phyloP scores from a whole-genome alignment of 2,797 vertebrate genomes.

The Trachurus trachurus region DNA sequence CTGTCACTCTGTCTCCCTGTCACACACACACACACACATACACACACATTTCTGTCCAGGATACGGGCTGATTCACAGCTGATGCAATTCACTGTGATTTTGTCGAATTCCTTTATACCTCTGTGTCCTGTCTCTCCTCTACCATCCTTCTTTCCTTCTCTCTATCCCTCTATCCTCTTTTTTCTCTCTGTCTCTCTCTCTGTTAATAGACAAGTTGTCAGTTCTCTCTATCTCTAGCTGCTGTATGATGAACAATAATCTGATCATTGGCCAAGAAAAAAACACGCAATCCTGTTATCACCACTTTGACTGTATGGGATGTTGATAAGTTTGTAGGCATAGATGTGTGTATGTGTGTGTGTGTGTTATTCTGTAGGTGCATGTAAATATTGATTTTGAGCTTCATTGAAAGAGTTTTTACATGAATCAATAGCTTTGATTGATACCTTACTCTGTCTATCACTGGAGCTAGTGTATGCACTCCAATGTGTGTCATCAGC shows the following conservation, averaged over 20 bases:
- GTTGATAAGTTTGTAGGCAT: not conserved
- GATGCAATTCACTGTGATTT: conserved; percentile 32
- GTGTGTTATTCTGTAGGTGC: conserved; percentile 2
- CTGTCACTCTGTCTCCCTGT: not conserved
- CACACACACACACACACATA: not conserved
- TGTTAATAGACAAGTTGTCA: conserved; percentile 18
- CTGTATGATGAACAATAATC: conserved; percentile 37
- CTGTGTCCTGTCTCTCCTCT: conserved; percentile 9
- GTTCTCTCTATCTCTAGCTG: conserved; percentile 1
- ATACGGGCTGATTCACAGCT: conserved; percentile 51
- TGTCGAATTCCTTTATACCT: conserved; percentile 26
- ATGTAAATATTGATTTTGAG: conserved; percentile 39
- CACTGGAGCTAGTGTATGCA: conserved; percentile 39
- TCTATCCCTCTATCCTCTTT: not conserved
- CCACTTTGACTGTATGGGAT: not conserved
- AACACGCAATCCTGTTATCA: conserved; percentile 16
- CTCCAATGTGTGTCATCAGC: not conserved
- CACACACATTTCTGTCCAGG: conserved; percentile 30
- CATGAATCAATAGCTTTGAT: conserved; percentile 52
- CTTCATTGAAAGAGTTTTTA: conserved; percentile 43
- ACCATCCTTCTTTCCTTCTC: not conserved
- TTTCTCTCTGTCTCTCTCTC: not conserved
- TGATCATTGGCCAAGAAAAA: conserved; percentile 24
- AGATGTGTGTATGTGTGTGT: not conserved
- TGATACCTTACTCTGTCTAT: conserved; percentile 34